Evolutionary conservation across 2,113 vertebrate genomes (phyloP), one percentile per base, ranked within the genome.

Genomic region (Dinomys branickii): DNA sequence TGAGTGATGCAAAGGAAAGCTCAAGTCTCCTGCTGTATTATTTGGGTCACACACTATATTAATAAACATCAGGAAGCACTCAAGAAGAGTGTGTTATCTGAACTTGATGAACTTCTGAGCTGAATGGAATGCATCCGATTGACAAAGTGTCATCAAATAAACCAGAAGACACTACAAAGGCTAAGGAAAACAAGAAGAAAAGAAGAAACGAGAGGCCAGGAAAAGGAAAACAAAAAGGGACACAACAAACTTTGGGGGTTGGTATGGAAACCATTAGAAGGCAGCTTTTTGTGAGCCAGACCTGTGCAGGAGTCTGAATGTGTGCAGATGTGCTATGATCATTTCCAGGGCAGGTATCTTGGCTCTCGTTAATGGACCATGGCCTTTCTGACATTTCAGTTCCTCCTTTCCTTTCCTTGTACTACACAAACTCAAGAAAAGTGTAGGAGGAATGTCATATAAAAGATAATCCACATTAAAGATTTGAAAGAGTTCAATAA

Each of bases 51-150:
- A 26, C 33, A 16, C 28, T 28, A 88, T 92, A 97, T 97, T 98
- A 97, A 98, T 98, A 98, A 98, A 98, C 97, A 98, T 95, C 90
- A 96, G 88, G 75, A 80, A 89, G 92, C 85, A 96, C 97, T 94
- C 85, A 96, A 81, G 94, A 77, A 88, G 96, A 82, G 63, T 84
- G 44, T 96, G n/a, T 94, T 97, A 90, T 84, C 93, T 97, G 95
- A 85, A 97, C 97, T 94, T 97, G 96, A 98, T 98, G 97, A 98
- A 97, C 97, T 98, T 97, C 90, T 96, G 95, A 98, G 98, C 96
- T 77, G 91, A 95, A 96, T 56, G 28, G 94, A 96, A 95, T 5
- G 33, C 85, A 86, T 75, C 86, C 41, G 67, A 93, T 95, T 97
- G 97, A 98, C 97, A 97, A 94, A 84, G 33, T 98, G 95, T 97